Conservation (phyloP, 2,888 invertebrate species). For the Leptothorax acervorum region DNA sequence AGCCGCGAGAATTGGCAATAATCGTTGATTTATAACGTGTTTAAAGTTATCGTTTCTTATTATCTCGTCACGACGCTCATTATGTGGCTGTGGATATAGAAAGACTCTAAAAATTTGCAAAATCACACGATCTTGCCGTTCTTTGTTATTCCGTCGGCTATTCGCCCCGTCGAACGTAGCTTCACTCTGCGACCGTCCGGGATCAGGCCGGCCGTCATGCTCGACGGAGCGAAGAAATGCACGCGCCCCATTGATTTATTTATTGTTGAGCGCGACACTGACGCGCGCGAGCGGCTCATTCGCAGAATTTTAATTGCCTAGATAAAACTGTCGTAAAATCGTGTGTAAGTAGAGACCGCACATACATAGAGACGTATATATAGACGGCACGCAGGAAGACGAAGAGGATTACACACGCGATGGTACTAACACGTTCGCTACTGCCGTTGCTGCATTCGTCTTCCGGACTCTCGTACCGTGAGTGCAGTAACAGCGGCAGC, state of each 20-base stretch:
- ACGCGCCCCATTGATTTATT: conserved; percentile 78
- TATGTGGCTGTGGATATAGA: background rate
- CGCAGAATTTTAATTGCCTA: conserved; percentile 70
- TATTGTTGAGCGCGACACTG: conserved; percentile 70
- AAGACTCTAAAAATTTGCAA: conserved; percentile 10
- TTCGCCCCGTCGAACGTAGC: conserved; percentile 50
- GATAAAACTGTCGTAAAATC: conserved; percentile 56
- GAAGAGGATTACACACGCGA: conserved; percentile 1
- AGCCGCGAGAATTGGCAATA: background rate
- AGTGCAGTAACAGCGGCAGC: conserved; percentile 29
- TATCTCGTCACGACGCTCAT: background rate
- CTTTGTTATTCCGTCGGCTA: conserved; percentile 42
- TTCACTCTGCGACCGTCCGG: conserved; percentile 48
- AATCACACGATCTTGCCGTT: conserved; percentile 3
- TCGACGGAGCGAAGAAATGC: conserved; percentile 77
- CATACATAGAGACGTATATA: background rate
- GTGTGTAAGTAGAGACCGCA: background rate
- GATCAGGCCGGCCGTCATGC: conserved; percentile 71
- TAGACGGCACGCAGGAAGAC: background rate
- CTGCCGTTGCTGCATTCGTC: conserved; percentile 37
- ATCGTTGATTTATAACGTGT: background rate
- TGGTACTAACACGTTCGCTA: background rate
- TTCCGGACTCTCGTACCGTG: conserved; percentile 32
- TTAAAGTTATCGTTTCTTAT: background rate
- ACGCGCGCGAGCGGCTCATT: conserved; percentile 63